Base-by-base conservation (phyloP, 1,140 invertebrate genomes). In the Bombus affinis region DNA sequence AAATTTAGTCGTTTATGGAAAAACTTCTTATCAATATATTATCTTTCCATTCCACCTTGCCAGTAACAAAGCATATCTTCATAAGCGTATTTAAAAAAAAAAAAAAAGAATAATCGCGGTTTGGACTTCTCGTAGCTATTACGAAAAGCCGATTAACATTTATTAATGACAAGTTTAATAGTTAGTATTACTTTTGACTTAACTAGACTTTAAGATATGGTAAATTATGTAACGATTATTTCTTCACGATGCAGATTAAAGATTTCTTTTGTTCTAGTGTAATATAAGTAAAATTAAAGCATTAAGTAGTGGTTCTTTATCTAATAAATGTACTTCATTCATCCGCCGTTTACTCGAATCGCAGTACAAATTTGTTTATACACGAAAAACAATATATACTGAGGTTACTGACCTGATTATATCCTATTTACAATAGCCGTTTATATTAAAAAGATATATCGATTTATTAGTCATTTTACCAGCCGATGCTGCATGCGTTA, bases 371-470 rank as follows among this genome's bases (percentile, higher is more conserved):
- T 70, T 37, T 74, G 37, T 85, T 85, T 81, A 70, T 81, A 85
- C 77, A 80, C 42, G 35, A 62, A 68, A 81, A 42, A 81, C 83
- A 85, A 85, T 80, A 68, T 35, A 57, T 81, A 42, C n/a, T 62
- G 68, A 86, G 57, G 81, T 83, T 83, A 86, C 73, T 86, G 62
- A 83, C 62, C 73, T 77, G 73, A 71, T 68, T 73, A 75, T 59
- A 68, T 32, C 65, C 68, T 86, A 86, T 86, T 83, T 86, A 86
- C 85, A 86, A 32, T 78, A 83, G 81, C 78, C 44, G 42, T 37
- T 81, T 62, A 47, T 86, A 83, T 85, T 81, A 68, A 85, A 85
- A 85, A 74, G 57, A 81, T 81, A 72, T 85, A 75, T 81, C 77
- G 83, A 81, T 81, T 81, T 85, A 85, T 85, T 85, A 81, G 68